phyloP scores from a whole-genome alignment of 2,888 invertebrate genomes.

The Tortrix viridana region DNA sequence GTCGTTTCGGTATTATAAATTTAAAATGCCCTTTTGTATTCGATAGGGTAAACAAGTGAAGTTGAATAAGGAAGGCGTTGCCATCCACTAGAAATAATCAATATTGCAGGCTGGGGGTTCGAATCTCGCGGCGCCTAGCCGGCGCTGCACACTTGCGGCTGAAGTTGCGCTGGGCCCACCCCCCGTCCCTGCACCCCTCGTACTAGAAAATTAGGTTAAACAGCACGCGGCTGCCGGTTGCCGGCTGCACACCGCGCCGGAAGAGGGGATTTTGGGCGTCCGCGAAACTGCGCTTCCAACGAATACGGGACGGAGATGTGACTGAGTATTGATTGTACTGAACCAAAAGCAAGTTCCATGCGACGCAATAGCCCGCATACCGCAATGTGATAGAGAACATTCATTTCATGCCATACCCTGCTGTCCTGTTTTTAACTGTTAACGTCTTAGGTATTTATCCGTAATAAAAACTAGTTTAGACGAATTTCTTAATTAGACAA shows the following conservation, averaged over 20 bases:
- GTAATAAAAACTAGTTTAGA: no score
- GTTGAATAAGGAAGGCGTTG: conserved; percentile 19
- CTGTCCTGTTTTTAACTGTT: no score
- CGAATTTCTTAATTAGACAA: no score
- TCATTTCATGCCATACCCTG: no score
- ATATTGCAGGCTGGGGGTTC: conserved; percentile 71
- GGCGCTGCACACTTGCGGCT: conserved; percentile 76
- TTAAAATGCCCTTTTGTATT: conserved; percentile 6
- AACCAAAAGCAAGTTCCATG: conserved; percentile 64
- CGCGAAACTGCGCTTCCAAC: conserved; percentile 77
- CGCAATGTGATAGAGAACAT: background rate
- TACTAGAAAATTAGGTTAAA: conserved; percentile 83
- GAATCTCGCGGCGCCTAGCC: conserved; percentile 69
- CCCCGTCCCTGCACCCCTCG: conserved; percentile 66
- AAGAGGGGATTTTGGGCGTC: conserved; percentile 78
- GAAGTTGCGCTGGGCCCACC: conserved; percentile 65
- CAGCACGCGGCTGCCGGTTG: conserved; percentile 77
- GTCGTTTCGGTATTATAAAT: background rate
- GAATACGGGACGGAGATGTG: conserved; percentile 80
- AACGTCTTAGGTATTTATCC: no score
- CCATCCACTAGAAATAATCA: conserved; percentile 57
- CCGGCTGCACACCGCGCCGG: conserved; percentile 75
- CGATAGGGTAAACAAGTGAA: conserved; percentile 14
- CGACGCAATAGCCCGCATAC: conserved; percentile 46
- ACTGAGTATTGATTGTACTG: conserved; percentile 80